phyloP scores from a whole-genome alignment of 1,140 invertebrate species.

The Nautilus pompilius region DNA sequence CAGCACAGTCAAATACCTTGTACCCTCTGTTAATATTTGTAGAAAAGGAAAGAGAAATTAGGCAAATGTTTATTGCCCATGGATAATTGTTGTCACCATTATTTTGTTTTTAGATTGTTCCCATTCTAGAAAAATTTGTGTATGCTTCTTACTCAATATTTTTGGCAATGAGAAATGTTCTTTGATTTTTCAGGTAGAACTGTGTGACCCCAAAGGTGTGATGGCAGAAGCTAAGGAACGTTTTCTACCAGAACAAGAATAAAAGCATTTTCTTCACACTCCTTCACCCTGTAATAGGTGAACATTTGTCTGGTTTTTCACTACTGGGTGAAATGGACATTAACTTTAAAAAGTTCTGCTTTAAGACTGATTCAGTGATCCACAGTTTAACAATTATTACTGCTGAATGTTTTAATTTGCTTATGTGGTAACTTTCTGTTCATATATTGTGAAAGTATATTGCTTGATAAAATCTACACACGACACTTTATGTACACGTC shows the following conservation, averaged over 20 bases:
- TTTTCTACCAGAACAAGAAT: slow-evolving; percentile 47
- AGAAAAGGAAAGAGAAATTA: background rate
- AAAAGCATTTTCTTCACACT: too few species aligned
- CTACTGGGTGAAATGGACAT: too few species aligned
- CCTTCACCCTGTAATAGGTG: too few species aligned
- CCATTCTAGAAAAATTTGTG: background rate
- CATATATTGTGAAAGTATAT: too few species aligned
- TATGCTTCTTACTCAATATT: background rate
- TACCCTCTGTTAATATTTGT: background rate
- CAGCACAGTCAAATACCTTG: background rate
- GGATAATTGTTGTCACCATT: background rate
- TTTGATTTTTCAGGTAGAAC: slow-evolving; percentile 37
- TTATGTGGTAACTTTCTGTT: too few species aligned
- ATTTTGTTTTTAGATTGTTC: background rate
- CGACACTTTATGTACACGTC: too few species aligned
- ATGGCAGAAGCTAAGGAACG: slow-evolving; percentile 42
- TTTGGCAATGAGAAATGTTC: background rate
- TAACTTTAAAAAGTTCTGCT: too few species aligned
- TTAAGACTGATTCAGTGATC: too few species aligned
- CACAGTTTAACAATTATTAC: too few species aligned
- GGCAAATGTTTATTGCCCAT: background rate
- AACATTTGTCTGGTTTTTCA: too few species aligned
- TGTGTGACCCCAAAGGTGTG: slow-evolving; percentile 36
- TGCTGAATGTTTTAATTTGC: too few species aligned
- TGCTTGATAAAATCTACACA: too few species aligned